phyloP scores from a whole-genome alignment of 2,888 invertebrate genomes.

The Agrilus mali region DNA sequence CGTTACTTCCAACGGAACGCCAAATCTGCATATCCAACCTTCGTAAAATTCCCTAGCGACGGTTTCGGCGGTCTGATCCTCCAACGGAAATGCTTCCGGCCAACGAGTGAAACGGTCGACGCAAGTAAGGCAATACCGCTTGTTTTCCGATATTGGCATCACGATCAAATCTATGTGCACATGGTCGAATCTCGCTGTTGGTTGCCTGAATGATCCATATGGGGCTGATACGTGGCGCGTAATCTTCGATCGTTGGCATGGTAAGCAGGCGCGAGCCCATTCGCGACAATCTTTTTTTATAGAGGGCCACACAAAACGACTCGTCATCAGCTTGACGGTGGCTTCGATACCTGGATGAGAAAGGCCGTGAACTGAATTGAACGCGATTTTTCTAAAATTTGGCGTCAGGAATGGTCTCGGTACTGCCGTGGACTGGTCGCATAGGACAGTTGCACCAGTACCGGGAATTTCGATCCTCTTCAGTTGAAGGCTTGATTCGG shows the following conservation, averaged over 20 bases:
- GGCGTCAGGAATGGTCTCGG: too few relatives aligned
- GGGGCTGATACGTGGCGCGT: not conserved
- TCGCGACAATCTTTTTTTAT: not conserved
- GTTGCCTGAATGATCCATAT: too few relatives aligned
- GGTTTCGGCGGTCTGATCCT: constrained; percentile 8
- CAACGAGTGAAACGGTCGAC: constrained; percentile 6
- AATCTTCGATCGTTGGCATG: constrained; percentile 1
- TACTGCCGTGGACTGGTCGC: too few relatives aligned
- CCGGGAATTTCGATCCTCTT: too few relatives aligned
- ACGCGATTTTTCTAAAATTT: too few relatives aligned
- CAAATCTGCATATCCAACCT: constrained; percentile 11
- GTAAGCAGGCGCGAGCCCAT: constrained; percentile 2
- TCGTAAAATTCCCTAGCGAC: too few relatives aligned
- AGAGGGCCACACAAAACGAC: not conserved
- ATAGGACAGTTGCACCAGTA: too few relatives aligned
- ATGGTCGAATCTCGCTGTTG: too few relatives aligned
- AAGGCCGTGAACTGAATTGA: too few relatives aligned
- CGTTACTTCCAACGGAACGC: constrained; percentile 8
- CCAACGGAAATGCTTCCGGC: constrained; percentile 9
- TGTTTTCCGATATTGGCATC: not conserved
- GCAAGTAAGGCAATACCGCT: not conserved
- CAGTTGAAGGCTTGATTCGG: too few relatives aligned
- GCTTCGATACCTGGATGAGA: too few relatives aligned
- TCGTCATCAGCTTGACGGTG: not conserved
- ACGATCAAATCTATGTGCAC: too few relatives aligned